phyloP scores from a whole-genome alignment of 2,888 invertebrate genomes.

The Dicranocentrus wangi region DNA sequence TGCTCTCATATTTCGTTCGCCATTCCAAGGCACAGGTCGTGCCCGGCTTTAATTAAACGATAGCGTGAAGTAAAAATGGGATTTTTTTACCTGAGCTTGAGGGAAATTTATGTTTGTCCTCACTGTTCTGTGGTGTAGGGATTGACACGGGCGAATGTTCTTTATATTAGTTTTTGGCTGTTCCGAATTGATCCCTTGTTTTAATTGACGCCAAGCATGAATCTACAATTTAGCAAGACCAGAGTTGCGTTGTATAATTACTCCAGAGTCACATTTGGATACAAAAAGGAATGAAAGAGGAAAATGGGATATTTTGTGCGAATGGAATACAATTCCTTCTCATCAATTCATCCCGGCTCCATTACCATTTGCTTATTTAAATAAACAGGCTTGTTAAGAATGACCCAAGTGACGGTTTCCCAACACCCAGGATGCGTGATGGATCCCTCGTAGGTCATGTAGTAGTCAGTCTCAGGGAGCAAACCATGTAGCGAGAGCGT shows the following conservation, averaged over 20 bases:
- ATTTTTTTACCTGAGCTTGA: slow-evolving; percentile 72
- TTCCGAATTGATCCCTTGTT: slow-evolving; percentile 87
- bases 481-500: slow-evolving; percentile 89
- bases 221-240: slow-evolving; percentile 79
- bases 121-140: slow-evolving; percentile 92
- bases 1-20: slow-evolving; percentile 57
- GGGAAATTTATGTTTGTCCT: slow-evolving; percentile 96
- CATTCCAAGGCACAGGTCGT: neutral
- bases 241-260: slow-evolving; percentile 66
- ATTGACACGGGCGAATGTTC: slow-evolving; percentile 94
- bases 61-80: slow-evolving; percentile 21
- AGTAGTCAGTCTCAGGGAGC: slow-evolving; percentile 92
- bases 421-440: slow-evolving; percentile 98
- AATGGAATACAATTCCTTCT: too few species aligned
- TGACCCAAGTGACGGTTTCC: slow-evolving; percentile 99
- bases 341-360: too few species aligned
- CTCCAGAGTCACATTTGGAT: too few species aligned
- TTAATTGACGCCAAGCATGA: slow-evolving; percentile 88
- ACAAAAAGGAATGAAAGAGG: neutral
- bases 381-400: slow-evolving; percentile 97
- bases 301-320: too few species aligned
- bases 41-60: slow-evolving; percentile 60
- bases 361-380: slow-evolving; percentile 96
- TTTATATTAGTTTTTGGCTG: slow-evolving; percentile 93
- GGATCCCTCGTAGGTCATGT: slow-evolving; percentile 98